Evolutionary conservation across 2,113 vertebrate genomes (phyloP).

Genomic region (Mus musculus): GRCm39 chr7:71272001-71272500

Average conservation of each 20-base stretch:
- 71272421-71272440: slow-evolving; percentile 82
- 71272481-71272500: slow-evolving; percentile 83
- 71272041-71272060: slow-evolving; percentile 56
- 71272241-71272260: slow-evolving; percentile 86
- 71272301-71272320: slow-evolving; percentile 82
- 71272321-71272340: slow-evolving; percentile 81
- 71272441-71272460: slow-evolving; percentile 87
- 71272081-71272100: slow-evolving; percentile 78
- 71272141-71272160: slow-evolving; percentile 81
- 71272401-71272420: slow-evolving; percentile 66
- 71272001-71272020: slow-evolving; percentile 63
- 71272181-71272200: slow-evolving; percentile 86
- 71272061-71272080: slow-evolving; percentile 68
- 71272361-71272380: slow-evolving; percentile 82
- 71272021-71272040: slow-evolving; percentile 35
- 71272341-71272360: slow-evolving; percentile 85
- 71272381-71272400: slow-evolving; percentile 78
- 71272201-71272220: slow-evolving; percentile 82
- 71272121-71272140: slow-evolving; percentile 84
- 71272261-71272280: slow-evolving; percentile 85
- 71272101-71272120: slow-evolving; percentile 87
- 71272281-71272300: slow-evolving; percentile 85
- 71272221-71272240: slow-evolving; percentile 83
- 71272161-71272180: slow-evolving; percentile 87
- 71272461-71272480: slow-evolving; percentile 82